Conservation (phyloP, 2,888 invertebrate genomes). For the Macaria liturata region DNA sequence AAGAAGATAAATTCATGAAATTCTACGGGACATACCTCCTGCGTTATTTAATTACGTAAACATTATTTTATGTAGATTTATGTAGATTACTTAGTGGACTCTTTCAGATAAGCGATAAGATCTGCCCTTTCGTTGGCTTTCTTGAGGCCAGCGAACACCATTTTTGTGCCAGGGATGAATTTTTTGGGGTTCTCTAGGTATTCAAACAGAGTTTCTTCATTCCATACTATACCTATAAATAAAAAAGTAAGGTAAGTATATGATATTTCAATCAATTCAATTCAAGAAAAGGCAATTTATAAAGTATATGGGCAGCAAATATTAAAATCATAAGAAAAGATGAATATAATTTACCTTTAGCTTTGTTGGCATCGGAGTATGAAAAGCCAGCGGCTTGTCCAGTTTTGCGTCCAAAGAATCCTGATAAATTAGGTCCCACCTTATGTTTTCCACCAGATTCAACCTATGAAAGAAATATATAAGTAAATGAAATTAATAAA, state of each 20-base stretch:
- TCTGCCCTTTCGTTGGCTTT: conserved; percentile 96
- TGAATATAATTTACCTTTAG: conserved; percentile 87
- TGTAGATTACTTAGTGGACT: conserved; percentile 88
- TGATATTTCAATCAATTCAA: too few species aligned
- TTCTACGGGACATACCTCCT: too few species aligned
- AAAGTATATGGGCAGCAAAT: too few species aligned
- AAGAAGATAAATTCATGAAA: too few species aligned
- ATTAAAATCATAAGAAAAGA: too few species aligned
- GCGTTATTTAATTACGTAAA: too few species aligned
- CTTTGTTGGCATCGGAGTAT: conserved; percentile 98
- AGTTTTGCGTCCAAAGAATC: conserved; percentile 96
- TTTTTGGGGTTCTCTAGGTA: conserved; percentile 99
- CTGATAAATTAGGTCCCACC: conserved; percentile 98
- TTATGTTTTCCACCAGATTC: conserved; percentile 99
- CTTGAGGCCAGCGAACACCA: conserved; percentile 99
- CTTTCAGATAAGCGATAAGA: conserved; percentile 96
- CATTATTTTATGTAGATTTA: too few species aligned
- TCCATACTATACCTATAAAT: conserved; percentile 94
- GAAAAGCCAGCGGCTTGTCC: conserved; percentile 95
- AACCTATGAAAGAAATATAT: conserved; percentile 58
- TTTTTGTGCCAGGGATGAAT: conserved; percentile 99
- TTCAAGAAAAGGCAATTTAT: too few species aligned
- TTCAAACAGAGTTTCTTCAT: conserved; percentile 95
- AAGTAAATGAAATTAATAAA: too few species aligned
- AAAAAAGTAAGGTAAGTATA: conserved; percentile 18